phyloP scores from a whole-genome alignment of 2,888 invertebrate genomes.

The Philopedon plagiatum region DNA sequence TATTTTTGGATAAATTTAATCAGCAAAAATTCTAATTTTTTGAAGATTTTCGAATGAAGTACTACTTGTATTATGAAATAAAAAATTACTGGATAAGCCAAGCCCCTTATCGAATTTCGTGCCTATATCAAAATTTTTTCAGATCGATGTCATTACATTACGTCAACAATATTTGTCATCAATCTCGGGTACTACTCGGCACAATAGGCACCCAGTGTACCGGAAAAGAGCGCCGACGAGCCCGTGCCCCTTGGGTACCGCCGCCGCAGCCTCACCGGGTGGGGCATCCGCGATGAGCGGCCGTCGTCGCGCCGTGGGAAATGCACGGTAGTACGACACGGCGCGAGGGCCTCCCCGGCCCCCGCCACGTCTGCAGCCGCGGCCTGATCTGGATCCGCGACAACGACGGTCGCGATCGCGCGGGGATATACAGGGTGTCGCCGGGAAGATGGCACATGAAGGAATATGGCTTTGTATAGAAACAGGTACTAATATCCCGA shows the following conservation, averaged over 20 bases:
- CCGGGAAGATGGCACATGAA: too few relatives aligned
- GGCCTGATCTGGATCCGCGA: slow-evolving; percentile 52
- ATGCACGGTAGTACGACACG: slow-evolving; percentile 73
- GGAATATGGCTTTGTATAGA: too few relatives aligned
- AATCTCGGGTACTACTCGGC: not conserved
- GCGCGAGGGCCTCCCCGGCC: slow-evolving; percentile 59
- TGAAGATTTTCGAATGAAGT: too few relatives aligned
- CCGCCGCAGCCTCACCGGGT: slow-evolving; percentile 36
- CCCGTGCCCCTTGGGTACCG: slow-evolving; percentile 22
- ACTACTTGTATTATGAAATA: too few relatives aligned
- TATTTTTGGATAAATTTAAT: too few relatives aligned
- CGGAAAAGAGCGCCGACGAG: slow-evolving; percentile 34
- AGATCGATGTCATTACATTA: not conserved
- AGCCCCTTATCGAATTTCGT: too few relatives aligned
- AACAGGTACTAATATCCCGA: too few relatives aligned
- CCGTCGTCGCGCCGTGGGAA: slow-evolving; percentile 70
- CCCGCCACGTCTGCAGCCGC: slow-evolving; percentile 60
- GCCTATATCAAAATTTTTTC: too few relatives aligned
- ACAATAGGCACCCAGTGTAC: slow-evolving; percentile 27
- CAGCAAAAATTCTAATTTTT: too few relatives aligned
- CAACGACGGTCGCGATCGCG: slow-evolving; percentile 40
- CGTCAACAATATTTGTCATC: slow-evolving; percentile 8
- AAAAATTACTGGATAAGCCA: too few relatives aligned
- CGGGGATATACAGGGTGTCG: slow-evolving; percentile 28
- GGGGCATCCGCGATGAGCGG: slow-evolving; percentile 35